Evolutionary conservation across 2,888 invertebrate species (phyloP).

Genomic region (Acronicta leporina): DNA sequence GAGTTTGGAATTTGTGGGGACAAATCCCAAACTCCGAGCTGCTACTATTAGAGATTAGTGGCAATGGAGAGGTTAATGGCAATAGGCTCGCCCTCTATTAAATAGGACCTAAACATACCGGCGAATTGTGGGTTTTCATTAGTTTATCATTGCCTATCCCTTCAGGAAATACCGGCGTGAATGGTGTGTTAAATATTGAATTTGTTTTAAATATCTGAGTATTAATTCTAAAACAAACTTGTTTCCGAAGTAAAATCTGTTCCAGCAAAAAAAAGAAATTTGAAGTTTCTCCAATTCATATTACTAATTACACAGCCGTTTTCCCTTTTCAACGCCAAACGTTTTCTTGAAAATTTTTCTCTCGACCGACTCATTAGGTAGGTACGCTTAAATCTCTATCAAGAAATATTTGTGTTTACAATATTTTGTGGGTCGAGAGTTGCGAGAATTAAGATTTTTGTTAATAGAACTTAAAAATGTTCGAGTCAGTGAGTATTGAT

Average conservation of each 20-base stretch:
- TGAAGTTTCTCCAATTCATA: constrained; percentile 43
- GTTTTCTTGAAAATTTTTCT: constrained; percentile 39
- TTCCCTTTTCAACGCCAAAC: constrained; percentile 45
- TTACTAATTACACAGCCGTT: constrained; percentile 48
- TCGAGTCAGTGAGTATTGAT: constrained; percentile 30
- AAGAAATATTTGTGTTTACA: constrained; percentile 38
- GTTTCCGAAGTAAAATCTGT: constrained; percentile 24
- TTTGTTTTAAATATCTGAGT: constrained; percentile 7
- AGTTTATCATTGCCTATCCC: no score
- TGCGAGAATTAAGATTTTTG: constrained; percentile 27
- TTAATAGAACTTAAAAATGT: constrained; percentile 40
- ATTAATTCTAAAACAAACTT: constrained; percentile 21
- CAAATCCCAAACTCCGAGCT: no score
- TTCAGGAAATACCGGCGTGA: no score
- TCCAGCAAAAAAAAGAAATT: constrained; percentile 35
- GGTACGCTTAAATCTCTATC: constrained; percentile 20
- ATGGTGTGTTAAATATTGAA: no score
- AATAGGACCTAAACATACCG: no score
- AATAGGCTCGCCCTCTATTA: no score
- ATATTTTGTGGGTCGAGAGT: constrained; percentile 31
- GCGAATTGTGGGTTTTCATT: no score
- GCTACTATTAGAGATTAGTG: no score
- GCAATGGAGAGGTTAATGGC: no score
- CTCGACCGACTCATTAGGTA: constrained; percentile 39
- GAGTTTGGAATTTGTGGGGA: no score